Evolutionary conservation across 2,797 vertebrate genomes (phyloP), one percentile per base, ranked within the genome.

Genomic region (Aldrovandia affinis): DNA sequence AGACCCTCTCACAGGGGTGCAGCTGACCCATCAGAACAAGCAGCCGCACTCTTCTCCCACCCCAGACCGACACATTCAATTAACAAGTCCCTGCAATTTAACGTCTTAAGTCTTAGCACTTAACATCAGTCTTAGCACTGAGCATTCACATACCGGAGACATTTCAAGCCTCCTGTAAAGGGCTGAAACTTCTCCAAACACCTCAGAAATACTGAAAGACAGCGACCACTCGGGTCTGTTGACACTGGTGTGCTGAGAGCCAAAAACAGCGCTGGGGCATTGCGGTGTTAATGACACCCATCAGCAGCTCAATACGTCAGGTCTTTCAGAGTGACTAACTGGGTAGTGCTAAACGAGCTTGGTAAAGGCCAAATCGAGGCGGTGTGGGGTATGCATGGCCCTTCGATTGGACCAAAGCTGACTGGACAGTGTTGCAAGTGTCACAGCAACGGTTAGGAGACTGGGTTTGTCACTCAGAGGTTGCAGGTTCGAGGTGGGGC

Each of bases 231-330:
- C 30, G 10, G 2, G 14, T 1, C 12, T 22, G 39, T 22, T 22
- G 70, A 9, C 28, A 25, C 70, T 9, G 22, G 39, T 22, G 1
- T 30, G 22, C 36, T 8, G 70, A 75, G 18, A 22, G 33, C 28
- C 7, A 7, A 50, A 30, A 63, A n/a, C 65, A 15, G 65, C 33
- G 18, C 2, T 2, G 2, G 15, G 55, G 55, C 2, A 14, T 10
- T 30, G 5, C 18, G 36, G 30, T 15, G 65, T 70, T 33, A 47
- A 83, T 90, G 92, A 92, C 93, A 92, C 93, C 89, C 89, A 86
- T 90, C 91, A 93, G 93, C 88, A 91, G 90, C 90, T 87, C 86
- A 73, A 86, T 84, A 88, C 87, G 81, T 85, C 28, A 54, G 79
- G 87, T 80, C 89, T 87, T 88, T 88, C 22, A 73, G 87, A 59